These are phyloP conservation scores for Xenus cinereus DNA, from an alignment of 2,113 vertebrate species.

Conservation along the genomic window DNA sequence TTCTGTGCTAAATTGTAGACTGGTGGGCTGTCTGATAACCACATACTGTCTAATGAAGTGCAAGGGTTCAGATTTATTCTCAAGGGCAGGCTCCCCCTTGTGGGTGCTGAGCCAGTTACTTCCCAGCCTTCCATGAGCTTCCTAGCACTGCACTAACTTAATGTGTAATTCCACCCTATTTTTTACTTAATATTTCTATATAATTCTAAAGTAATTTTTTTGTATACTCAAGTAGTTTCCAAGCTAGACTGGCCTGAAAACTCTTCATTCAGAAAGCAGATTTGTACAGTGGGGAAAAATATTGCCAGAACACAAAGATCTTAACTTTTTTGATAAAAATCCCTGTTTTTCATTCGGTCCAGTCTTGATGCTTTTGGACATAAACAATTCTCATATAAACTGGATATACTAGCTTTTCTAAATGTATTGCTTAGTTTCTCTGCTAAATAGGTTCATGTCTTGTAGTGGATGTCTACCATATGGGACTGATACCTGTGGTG, in stretches of 20 bases:
- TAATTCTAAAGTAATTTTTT: neutral
- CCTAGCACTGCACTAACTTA: neutral
- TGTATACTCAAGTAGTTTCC: neutral
- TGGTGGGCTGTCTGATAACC: neutral
- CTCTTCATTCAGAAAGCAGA: neutral
- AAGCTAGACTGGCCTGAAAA: neutral
- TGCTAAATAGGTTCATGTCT: neutral
- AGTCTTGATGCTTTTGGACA: neutral
- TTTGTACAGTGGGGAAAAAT: neutral
- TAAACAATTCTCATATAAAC: neutral
- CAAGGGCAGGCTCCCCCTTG: slow-evolving; percentile 49
- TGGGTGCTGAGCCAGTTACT: neutral
- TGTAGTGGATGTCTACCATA: neutral
- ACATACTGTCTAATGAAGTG: neutral
- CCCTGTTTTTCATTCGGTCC: neutral
- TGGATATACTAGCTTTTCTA: neutral
- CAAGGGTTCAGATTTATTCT: neutral
- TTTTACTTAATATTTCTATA: neutral
- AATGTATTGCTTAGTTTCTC: neutral
- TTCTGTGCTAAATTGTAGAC: neutral
- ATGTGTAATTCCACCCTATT: neutral
- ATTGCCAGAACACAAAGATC: neutral
- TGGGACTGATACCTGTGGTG: neutral
- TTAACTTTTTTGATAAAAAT: neutral
- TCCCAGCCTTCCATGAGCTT: neutral